These are phyloP conservation scores for Dendrophyllia cribrosa DNA, from an alignment of 64 coral and sea anemone genomes.

Conservation along the genomic window DNA sequence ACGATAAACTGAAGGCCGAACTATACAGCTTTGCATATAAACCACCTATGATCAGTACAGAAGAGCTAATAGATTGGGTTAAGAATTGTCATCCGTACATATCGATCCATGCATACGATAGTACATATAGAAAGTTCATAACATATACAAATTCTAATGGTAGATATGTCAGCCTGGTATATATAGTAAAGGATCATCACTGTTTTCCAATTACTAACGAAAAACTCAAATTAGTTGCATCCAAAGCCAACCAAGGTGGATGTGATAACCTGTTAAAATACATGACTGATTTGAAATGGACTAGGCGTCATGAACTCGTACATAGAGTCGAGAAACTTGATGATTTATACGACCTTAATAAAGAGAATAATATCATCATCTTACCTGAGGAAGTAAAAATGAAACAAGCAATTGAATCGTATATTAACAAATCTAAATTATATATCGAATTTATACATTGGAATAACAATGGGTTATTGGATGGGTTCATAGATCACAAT, in stretches of 20 bases:
- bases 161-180: background rate
- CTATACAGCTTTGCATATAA: background rate
- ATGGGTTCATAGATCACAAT: conserved; percentile 18
- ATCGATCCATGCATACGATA: too few species aligned
- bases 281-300: conserved; percentile 47
- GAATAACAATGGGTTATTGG: background rate
- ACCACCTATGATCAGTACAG: conserved; percentile 44
- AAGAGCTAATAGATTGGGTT: background rate
- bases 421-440: background rate
- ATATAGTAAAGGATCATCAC: conserved; percentile 33
- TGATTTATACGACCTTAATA: background rate
- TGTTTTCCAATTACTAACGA: conserved; percentile 16
- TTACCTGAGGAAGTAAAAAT: background rate
- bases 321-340: background rate
- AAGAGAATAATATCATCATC: background rate
- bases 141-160: background rate
- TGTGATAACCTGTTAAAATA: conserved; percentile 2
- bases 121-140: too few species aligned
- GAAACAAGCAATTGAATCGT: background rate
- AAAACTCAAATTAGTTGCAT: background rate
- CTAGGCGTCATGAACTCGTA: background rate
- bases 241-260: conserved; percentile 29
- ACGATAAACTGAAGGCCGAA: conserved; percentile 28
- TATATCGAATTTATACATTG: conserved; percentile 2
- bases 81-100: too few species aligned